These are phyloP conservation scores for Hypercompe scribonia DNA, from an alignment of 2,888 invertebrate genomes.

Conservation along the genomic window DNA sequence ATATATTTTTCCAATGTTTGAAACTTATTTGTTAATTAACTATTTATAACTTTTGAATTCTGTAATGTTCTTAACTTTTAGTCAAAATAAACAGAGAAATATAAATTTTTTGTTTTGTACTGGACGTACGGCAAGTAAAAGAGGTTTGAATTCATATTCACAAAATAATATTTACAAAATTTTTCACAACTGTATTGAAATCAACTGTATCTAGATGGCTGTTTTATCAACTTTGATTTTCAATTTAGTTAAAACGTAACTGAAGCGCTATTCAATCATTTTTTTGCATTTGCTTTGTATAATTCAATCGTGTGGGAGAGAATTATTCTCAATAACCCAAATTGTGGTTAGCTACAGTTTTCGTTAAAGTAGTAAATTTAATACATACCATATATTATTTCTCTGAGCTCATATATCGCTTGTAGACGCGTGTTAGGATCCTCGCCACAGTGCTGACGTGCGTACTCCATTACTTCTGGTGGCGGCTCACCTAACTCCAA, in stretches of 20 bases:
- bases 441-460: constrained; percentile 89
- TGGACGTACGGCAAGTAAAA: no score
- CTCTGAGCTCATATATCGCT: constrained; percentile 90
- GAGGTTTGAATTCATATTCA: no score
- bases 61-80: not conserved
- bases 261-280: no score
- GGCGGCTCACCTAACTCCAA: constrained; percentile 90
- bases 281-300: no score
- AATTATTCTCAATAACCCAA: not conserved
- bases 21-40: not conserved
- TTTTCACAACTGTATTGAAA: no score
- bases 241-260: no score
- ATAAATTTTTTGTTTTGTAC: no score
- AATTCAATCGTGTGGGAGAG: not conserved
- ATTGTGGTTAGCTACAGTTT: not conserved
- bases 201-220: no score
- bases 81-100: no score
- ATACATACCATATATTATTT: constrained; percentile 90
- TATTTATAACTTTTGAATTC: not conserved
- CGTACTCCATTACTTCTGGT: constrained; percentile 89
- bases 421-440: constrained; percentile 89
- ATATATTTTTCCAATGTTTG: not conserved
- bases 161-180: no score
- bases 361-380: not conserved
- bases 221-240: no score